Evolutionary conservation across 2,888 invertebrate genomes (phyloP).

Genomic region (Apotomis capreana): DNA sequence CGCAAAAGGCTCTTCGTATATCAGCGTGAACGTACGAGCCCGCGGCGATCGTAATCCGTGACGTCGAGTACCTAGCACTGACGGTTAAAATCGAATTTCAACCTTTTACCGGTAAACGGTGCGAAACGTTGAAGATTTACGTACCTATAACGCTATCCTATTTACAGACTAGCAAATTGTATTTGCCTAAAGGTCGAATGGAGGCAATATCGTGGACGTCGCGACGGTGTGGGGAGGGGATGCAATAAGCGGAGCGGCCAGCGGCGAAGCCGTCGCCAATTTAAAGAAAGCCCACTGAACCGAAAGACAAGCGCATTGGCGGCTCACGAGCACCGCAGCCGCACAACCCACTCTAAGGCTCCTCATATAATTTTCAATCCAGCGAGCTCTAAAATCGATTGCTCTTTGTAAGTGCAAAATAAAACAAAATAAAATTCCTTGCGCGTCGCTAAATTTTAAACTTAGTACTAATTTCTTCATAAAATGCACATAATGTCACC

Average conservation of each 20-base stretch:
- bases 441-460: slow-evolving; percentile 66
- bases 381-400: slow-evolving; percentile 83
- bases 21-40: slow-evolving; percentile 46
- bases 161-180: slow-evolving; percentile 79
- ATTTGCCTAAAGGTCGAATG: slow-evolving; percentile 82
- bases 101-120: slow-evolving; percentile 67
- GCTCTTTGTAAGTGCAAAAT: slow-evolving; percentile 80
- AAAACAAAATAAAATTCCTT: slow-evolving; percentile 65
- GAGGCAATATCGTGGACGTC: slow-evolving; percentile 82
- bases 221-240: slow-evolving; percentile 77
- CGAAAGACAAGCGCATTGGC: slow-evolving; percentile 84
- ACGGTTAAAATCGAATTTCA: slow-evolving; percentile 73
- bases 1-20: slow-evolving; percentile 52
- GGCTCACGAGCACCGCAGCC: slow-evolving; percentile 77
- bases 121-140: slow-evolving; percentile 70
- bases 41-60: slow-evolving; percentile 60
- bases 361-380: slow-evolving; percentile 83
- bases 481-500: neutral
- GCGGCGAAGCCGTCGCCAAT: slow-evolving; percentile 81
- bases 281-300: slow-evolving; percentile 85
- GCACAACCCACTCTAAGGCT: slow-evolving; percentile 72
- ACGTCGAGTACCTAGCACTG: slow-evolving; percentile 49
- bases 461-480: slow-evolving; percentile 35
- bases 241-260: slow-evolving; percentile 82
- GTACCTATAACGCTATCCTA: slow-evolving; percentile 76